These are phyloP conservation scores for Triops cancriformis DNA, from an alignment of 1,140 invertebrate species.

Conservation along the genomic window DNA sequence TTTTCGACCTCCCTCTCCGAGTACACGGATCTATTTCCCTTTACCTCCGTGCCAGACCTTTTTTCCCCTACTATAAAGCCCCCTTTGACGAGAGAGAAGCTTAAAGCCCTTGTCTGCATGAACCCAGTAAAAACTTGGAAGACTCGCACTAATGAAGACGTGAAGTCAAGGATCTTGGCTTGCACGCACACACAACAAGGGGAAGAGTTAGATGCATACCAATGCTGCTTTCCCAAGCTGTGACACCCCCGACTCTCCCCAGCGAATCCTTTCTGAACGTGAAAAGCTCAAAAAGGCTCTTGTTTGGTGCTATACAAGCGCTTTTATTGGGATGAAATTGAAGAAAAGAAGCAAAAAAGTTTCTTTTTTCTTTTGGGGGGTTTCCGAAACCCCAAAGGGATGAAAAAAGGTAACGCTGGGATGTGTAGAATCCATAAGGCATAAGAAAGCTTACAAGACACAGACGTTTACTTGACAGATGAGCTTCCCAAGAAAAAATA, in stretches of 20 bases:
- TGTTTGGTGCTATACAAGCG: neutral
- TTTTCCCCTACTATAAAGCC: neutral
- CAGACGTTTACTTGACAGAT: slow-evolving; percentile 8
- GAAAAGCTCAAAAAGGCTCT: neutral
- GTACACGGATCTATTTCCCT: neutral
- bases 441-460: neutral
- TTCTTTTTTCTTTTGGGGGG: too few relatives aligned
- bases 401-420: neutral
- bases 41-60: neutral
- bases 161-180: neutral
- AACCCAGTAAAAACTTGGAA: neutral
- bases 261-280: neutral
- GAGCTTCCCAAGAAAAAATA: neutral
- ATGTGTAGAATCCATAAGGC: slow-evolving; percentile 6
- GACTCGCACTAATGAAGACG: neutral
- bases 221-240: neutral
- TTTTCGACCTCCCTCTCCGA: neutral
- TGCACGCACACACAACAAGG: slow-evolving; percentile 2
- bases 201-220: slow-evolving; percentile 4
- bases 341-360: neutral
- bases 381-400: too few relatives aligned
- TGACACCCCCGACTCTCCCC: neutral
- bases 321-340: neutral
- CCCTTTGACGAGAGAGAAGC: neutral
- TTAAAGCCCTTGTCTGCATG: neutral